These are phyloP conservation scores for Tuta absoluta DNA, from an alignment of 2,888 invertebrate genomes.

Conservation along the genomic window DNA sequence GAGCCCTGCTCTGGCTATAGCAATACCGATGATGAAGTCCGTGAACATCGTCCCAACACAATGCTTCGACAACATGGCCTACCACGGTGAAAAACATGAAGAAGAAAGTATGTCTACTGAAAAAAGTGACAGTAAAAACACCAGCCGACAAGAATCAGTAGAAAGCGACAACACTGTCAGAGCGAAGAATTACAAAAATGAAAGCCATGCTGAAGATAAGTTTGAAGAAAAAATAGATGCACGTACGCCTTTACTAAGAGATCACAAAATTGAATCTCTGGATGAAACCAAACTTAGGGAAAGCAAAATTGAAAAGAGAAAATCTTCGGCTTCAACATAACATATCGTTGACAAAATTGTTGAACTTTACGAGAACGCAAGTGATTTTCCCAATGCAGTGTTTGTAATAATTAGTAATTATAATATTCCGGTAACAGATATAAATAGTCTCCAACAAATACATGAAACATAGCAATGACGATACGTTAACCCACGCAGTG, in stretches of 20 bases:
- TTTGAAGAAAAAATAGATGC: conserved; percentile 69
- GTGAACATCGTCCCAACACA: conserved; percentile 74
- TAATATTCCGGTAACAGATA: not conserved
- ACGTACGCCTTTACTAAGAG: conserved; percentile 69
- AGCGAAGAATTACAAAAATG: conserved; percentile 67
- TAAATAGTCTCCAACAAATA: not conserved
- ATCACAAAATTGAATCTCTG: conserved; percentile 75
- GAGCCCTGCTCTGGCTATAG: conserved; percentile 83
- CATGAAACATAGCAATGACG: not conserved
- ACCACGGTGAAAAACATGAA: conserved; percentile 63
- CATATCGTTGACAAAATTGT: conserved; percentile 30
- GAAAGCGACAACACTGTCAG: conserved; percentile 66
- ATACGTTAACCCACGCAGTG: not conserved
- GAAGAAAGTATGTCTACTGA: conserved; percentile 47
- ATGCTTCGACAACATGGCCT: conserved; percentile 78
- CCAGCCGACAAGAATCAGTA: conserved; percentile 63
- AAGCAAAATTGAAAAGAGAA: conserved; percentile 70
- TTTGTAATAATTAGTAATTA: not conserved
- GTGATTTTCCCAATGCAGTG: conserved; percentile 26
- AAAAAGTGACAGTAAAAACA: conserved; percentile 52
- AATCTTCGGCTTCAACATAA: conserved; percentile 77
- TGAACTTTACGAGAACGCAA: not conserved
- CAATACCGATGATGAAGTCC: conserved; percentile 82
- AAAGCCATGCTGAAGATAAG: conserved; percentile 62
- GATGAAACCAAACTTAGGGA: conserved; percentile 74